Base-by-base conservation (phyloP, 2,113 vertebrate species). In the Psittacula cyanocephala region DNA sequence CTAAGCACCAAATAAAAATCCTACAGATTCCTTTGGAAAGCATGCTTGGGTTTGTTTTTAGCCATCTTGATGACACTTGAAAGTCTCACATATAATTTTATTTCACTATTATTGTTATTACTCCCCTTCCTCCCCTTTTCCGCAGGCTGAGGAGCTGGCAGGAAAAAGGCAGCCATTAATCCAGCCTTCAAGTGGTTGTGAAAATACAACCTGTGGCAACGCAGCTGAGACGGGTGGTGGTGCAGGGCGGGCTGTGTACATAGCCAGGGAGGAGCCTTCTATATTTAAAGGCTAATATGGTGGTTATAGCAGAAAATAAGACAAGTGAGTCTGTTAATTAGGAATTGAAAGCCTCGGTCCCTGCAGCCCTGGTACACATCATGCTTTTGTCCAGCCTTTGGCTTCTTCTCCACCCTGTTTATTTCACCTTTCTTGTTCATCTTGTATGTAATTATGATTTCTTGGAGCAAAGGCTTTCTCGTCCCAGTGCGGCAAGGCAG, bases 231-330 rank as follows among this genome's bases (percentile, higher is more conserved):
- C 5, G 74, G 91, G 83, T 84, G 47, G 65, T 55, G 93, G 93
- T 93, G 95, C 96, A 65, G 0, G 85, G 62, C 70, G 76, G 86
- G 35, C 94, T 97, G 94, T 89, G 89, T 95, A 95, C 86, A 62
- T 60, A 95, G 86, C 57, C 78, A 86, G 52, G 77, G 81, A 95
- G 91, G 77, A 89, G 77, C 57, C 25, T 84, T 93, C 89, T 93
- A 81, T 92, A 89, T 95, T 95, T 96, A 75, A 93, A 94, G 67
- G 43, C 39, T 95, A 68, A 89, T 81, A 65, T 7, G 50, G 86
- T 81, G 69, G 86, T 87, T 87, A 91, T 29, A 86, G 44, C 25
- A 95, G 91, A 93, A 96, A 97, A 93, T 89, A 86, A 93, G 86
- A 92, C 89, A 68, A 92, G 91, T 22, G 60, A 92, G 43, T 64